Evolutionary conservation across 1,140 invertebrate genomes (phyloP), one percentile per base, ranked within the genome.

Genomic region (Drosophila biarmipes): DNA sequence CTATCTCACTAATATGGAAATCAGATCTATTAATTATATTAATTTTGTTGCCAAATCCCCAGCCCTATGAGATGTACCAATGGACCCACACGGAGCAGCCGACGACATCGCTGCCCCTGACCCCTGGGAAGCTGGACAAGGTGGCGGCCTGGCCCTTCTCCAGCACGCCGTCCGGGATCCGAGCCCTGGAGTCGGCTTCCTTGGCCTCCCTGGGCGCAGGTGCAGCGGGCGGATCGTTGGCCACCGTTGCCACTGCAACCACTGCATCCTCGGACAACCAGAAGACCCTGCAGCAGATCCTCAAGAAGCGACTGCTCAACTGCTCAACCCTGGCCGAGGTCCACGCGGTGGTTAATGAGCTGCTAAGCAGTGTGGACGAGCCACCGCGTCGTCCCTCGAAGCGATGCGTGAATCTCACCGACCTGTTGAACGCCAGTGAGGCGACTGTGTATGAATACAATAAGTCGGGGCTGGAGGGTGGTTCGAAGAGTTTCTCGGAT

Each of bases 41-140:
- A 29, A 21, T 17, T 48, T 10, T 34, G 3, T 29, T 31, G 8
- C 8, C 8, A 10, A 2, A 21, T 27, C 17, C 42, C 74, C 94
- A 98, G 97, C 95, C 96, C 54, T 96, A 97, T 91, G 93, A 96
- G 78, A 97, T 97, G 95, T 98, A 98, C 92, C 97, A 96, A 89
- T 98, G 97, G 97, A 94, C 95, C 21, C 95, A 97, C 87, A 95
- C 95, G 51, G 96, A 97, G 90, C 92, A 93, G 24, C 94, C 95
- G 31, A 92, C 93, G n/a, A 93, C 94, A 17, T 93, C 94, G 72
- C 93, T 95, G 40, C 94, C 95, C 19, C 93, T 95, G 21, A 95
- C 95, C n/a, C 96, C 96, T 4, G 96, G 96, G 35, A 94, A 95
- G 77, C 81, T 95, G 29, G 93, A 93, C 29, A 92, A 93, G 21